These are phyloP conservation scores for Hermodice carunculata DNA, from an alignment of 2,888 invertebrate species.

Conservation along the genomic window DNA sequence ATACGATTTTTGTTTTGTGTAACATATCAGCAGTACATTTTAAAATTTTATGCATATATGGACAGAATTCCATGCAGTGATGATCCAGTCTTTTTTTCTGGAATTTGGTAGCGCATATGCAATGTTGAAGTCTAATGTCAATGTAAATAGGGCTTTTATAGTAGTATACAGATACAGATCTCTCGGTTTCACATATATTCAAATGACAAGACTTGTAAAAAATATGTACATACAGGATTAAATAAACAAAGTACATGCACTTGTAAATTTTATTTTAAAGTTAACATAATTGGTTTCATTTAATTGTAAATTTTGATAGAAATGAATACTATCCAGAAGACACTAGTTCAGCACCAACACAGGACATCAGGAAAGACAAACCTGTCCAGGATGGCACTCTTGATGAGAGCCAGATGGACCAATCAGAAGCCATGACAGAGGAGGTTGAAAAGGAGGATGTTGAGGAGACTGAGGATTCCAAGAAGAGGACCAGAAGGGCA, in stretches of 20 bases:
- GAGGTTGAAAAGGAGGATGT: conserved; percentile 38
- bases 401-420: conserved; percentile 58
- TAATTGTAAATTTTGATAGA: conserved; percentile 41
- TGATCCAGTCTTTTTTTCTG: too few relatives aligned
- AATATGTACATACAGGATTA: background rate
- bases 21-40: too few relatives aligned
- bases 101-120: too few relatives aligned
- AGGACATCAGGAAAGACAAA: conserved; percentile 47
- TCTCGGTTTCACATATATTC: too few relatives aligned
- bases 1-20: too few relatives aligned
- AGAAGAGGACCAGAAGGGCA: conserved; percentile 5
- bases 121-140: too few relatives aligned
- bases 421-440: conserved; percentile 34
- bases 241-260: background rate
- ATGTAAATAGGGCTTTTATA: too few relatives aligned
- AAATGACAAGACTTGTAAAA: too few relatives aligned
- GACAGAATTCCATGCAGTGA: too few relatives aligned
- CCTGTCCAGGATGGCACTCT: conserved; percentile 64
- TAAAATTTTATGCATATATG: too few relatives aligned
- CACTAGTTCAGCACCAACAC: conserved; percentile 49
- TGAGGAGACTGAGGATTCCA: background rate
- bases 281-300: background rate
- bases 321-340: conserved; percentile 64
- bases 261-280: too few relatives aligned
- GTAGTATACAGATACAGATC: too few relatives aligned